Percentiles rank a stretch among this genome's conserved stretches.
Conservation (phyloP, 2,113 vertebrate species). For the Ameiurus melas region DNA sequence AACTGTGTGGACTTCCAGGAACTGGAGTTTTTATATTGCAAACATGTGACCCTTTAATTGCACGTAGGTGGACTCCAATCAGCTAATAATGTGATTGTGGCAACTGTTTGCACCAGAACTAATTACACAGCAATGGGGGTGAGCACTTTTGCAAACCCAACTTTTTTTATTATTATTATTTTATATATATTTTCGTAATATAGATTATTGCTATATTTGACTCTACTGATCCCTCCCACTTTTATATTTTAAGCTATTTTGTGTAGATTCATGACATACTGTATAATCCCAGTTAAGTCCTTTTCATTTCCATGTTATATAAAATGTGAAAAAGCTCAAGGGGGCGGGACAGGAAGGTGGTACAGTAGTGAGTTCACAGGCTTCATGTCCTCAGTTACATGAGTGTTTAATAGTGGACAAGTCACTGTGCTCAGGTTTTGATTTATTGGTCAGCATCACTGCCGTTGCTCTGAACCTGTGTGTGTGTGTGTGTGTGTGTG, state of each 20-base stretch:
- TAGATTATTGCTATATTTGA: background rate
- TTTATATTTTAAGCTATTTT: background rate
- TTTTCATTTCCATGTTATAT: background rate
- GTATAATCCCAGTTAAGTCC: background rate
- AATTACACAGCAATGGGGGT: background rate
- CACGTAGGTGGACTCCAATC: background rate
- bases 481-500: background rate
- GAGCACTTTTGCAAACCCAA: no score
- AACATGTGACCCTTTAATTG: background rate
- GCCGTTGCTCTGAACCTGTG: background rate
- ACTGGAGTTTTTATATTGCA: background rate
- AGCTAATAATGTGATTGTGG: background rate
- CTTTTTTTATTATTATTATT: background rate
- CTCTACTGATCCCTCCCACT: background rate
- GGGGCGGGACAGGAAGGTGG: background rate
- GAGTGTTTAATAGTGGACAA: background rate
- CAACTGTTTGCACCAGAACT: background rate
- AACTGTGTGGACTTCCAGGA: background rate
- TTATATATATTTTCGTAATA: background rate
- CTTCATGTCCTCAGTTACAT: background rate
- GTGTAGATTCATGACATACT: background rate
- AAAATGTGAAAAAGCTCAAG: background rate
- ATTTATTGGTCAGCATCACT: background rate
- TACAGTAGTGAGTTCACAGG: background rate
- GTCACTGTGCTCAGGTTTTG: constrained; percentile 8